phyloP scores from a whole-genome alignment of 2,113 vertebrate species.

The Callospermophilus lateralis region DNA sequence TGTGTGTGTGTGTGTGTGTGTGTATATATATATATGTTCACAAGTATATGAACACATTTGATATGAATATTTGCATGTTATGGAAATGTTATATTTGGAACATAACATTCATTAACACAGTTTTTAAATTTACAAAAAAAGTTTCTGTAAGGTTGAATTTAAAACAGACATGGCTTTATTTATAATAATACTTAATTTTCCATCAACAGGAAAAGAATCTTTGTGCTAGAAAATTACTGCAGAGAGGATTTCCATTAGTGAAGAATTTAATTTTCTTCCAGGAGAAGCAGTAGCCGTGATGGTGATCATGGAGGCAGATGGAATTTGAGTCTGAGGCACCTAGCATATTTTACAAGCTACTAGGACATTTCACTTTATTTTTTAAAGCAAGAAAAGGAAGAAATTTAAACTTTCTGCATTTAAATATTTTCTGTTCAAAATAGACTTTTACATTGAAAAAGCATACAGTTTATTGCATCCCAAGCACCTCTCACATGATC shows the following conservation, averaged over 20 bases:
- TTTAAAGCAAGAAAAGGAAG: not conserved
- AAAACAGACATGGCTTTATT: not conserved
- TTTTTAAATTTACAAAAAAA: not conserved
- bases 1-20: no score
- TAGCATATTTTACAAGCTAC: fast-evolving
- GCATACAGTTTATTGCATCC: not conserved
- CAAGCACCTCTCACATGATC: not conserved
- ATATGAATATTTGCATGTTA: not conserved
- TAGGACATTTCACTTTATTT: not conserved
- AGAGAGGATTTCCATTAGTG: not conserved
- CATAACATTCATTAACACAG: not conserved
- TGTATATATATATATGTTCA: no score
- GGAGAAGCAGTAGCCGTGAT: not conserved
- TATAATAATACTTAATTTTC: not conserved
- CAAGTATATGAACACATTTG: not conserved
- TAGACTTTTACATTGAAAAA: not conserved
- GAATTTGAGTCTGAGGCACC: fast-evolving
- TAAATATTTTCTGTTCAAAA: not conserved
- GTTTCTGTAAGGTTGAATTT: not conserved
- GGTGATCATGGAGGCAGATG: not conserved
- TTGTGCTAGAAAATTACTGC: not conserved
- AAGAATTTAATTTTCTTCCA: not conserved
- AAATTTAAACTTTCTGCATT: not conserved
- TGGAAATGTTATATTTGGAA: no score
- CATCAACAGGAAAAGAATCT: not conserved